phyloP scores from a whole-genome alignment of 2,888 invertebrate genomes.

The Margaritifera margaritifera region DNA sequence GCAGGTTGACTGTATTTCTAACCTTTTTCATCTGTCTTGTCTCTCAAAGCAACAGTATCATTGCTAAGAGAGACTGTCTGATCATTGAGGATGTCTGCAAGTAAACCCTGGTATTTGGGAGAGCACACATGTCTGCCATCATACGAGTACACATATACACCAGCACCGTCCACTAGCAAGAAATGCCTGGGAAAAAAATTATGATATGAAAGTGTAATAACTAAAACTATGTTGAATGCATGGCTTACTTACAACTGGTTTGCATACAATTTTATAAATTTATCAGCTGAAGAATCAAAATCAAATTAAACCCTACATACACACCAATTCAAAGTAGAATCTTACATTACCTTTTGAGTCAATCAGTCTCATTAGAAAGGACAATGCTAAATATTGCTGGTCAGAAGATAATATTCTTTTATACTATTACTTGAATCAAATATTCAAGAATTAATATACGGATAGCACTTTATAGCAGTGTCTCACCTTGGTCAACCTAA shows the following conservation, averaged over 20 bases:
- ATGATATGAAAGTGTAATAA: neutral
- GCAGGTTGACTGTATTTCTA: conserved; percentile 45
- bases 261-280: neutral
- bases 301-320: neutral
- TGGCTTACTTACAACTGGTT: neutral
- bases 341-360: too few species aligned
- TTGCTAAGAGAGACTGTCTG: conserved; percentile 87
- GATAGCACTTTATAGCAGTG: too few species aligned
- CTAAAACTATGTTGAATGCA: neutral
- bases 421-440: too few species aligned
- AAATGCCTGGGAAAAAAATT: conserved; percentile 81
- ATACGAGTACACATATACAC: conserved; percentile 91
- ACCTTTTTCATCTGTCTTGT: conserved; percentile 89
- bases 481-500: too few species aligned
- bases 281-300: neutral
- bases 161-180: conserved; percentile 87
- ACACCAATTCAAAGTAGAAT: too few species aligned
- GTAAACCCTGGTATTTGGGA: conserved; percentile 86
- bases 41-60: conserved; percentile 89
- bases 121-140: conserved; percentile 90
- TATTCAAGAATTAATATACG: too few species aligned
- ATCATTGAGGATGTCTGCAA: conserved; percentile 85
- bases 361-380: too few species aligned
- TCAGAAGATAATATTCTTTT: too few species aligned
- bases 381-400: too few species aligned